Percentiles rank a stretch among this genome's conserved stretches.
phyloP scores from a whole-genome alignment of 1,140 invertebrate genomes.

The Drosophila persimilis region DNA sequence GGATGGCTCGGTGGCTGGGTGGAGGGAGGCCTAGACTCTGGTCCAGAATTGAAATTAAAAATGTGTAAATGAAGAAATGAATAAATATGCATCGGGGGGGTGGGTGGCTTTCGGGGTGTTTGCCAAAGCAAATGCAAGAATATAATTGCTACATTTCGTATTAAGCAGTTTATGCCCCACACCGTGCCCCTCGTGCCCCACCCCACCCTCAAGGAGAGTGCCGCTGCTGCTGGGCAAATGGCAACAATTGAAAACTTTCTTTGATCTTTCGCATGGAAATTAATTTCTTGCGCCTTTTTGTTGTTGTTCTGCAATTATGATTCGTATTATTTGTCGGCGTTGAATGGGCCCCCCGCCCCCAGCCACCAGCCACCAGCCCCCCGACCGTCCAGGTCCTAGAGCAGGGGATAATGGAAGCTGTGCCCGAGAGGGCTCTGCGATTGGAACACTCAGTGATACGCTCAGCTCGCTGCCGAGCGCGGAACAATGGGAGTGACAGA shows the following conservation, averaged over 20 bases:
- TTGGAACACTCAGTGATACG: too few relatives aligned
- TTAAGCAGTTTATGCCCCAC: slow-evolving; percentile 58
- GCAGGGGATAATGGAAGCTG: background rate
- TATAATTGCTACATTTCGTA: slow-evolving; percentile 77
- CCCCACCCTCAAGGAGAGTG: slow-evolving; percentile 5
- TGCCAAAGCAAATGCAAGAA: slow-evolving; percentile 26
- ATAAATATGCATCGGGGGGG: slow-evolving; percentile 62
- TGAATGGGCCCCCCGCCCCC: background rate
- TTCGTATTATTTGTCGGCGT: slow-evolving; percentile 32
- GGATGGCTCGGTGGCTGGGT: background rate
- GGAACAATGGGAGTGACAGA: too few relatives aligned
- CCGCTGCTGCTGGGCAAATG: slow-evolving; percentile 67
- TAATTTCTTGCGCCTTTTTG: slow-evolving; percentile 60
- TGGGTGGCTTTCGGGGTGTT: too few relatives aligned
- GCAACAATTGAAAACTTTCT: slow-evolving; percentile 76
- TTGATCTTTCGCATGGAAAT: slow-evolving; percentile 79
- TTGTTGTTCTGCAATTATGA: slow-evolving; percentile 28
- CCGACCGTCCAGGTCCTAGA: too few relatives aligned
- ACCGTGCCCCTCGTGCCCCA: background rate
- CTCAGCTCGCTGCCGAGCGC: too few relatives aligned
- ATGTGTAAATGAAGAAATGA: slow-evolving; percentile 78
- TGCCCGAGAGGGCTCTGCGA: too few relatives aligned
- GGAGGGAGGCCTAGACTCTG: slow-evolving; percentile 51
- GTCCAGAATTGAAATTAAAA: slow-evolving; percentile 73
- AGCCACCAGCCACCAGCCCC: too few relatives aligned